These are phyloP conservation scores for Danionella cerebrum DNA, from an alignment of 2,113 vertebrate species.

Conservation along the genomic window DNA sequence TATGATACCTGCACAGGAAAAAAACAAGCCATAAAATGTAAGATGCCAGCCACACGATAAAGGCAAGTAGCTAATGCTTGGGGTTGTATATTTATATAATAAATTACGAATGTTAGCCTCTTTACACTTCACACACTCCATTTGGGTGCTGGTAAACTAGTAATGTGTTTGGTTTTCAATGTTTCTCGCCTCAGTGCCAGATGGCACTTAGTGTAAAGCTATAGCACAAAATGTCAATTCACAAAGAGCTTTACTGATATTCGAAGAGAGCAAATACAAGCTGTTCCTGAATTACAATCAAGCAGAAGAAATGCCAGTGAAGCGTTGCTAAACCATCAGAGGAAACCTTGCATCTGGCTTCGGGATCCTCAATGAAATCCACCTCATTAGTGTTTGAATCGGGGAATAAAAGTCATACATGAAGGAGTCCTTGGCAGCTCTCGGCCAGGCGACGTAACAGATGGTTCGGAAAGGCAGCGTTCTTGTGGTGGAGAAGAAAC, in stretches of 20 bases:
- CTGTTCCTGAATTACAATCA: background rate
- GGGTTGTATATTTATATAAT: background rate
- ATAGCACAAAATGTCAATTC: background rate
- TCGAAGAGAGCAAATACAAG: background rate
- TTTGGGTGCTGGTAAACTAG: background rate
- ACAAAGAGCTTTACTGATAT: background rate
- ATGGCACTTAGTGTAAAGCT: background rate
- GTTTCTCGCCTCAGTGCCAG: background rate
- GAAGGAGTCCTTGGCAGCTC: conserved; percentile 66
- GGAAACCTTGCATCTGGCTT: background rate
- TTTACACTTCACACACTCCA: background rate
- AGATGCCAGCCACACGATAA: background rate
- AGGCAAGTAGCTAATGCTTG: background rate
- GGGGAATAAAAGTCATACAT: conserved; percentile 57
- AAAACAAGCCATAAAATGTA: background rate
- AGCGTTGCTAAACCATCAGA: background rate
- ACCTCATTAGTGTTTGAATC: background rate
- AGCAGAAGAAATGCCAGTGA: background rate
- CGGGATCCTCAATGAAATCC: background rate
- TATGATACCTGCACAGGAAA: conserved; percentile 67
- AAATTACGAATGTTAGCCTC: background rate
- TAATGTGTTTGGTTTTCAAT: background rate
- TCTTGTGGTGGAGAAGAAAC: conserved; percentile 75
- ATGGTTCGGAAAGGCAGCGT: conserved; percentile 71
- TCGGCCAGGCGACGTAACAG: conserved; percentile 79